Evolutionary conservation across 2,113 vertebrate species (phyloP).

Genomic region (pig (Sus scrofa)): T2T-Sscrofa CM000817.6:36569501-36570000

Average conservation of each 20-base stretch:
- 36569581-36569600: conserved; percentile 84
- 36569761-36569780: not conserved
- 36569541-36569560: conserved; percentile 83
- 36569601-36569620: conserved; percentile 82
- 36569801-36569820: not conserved
- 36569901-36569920: not conserved
- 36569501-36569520: conserved; percentile 82
- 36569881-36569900: not conserved
- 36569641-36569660: conserved; percentile 80
- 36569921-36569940: not conserved
- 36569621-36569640: conserved; percentile 80
- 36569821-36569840: not conserved
- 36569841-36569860: accelerated
- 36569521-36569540: conserved; percentile 82
- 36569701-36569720: conserved; percentile 80
- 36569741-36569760: conserved; percentile 21
- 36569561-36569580: conserved; percentile 85
- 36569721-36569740: conserved; percentile 79
- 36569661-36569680: conserved; percentile 80
- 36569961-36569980: not conserved
- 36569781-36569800: not conserved
- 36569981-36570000: not conserved
- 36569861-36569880: accelerated
- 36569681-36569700: conserved; percentile 78
- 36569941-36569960: not conserved